These are phyloP conservation scores for Morphnarchus princeps DNA, from an alignment of 2,113 vertebrate genomes.

Conservation along the genomic window DNA sequence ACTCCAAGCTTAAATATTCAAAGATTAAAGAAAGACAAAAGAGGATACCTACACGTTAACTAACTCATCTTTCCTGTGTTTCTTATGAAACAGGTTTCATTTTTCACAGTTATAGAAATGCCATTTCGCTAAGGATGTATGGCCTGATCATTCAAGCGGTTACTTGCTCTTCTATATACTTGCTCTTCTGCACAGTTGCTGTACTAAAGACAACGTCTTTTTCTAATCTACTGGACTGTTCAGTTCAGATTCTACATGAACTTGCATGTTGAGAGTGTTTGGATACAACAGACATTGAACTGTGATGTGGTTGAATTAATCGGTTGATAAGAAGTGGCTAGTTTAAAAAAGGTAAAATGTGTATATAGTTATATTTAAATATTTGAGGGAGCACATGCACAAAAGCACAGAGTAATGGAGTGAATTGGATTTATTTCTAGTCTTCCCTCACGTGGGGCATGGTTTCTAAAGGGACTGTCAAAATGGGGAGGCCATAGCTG, in stretches of 20 bases:
- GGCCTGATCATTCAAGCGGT: neutral
- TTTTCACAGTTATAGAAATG: neutral
- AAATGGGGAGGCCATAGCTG: neutral
- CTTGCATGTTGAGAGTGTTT: neutral
- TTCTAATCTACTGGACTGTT: neutral
- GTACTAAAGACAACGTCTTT: neutral
- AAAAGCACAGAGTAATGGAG: neutral
- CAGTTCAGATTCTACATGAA: neutral
- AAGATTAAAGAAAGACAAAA: neutral
- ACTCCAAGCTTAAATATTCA: neutral
- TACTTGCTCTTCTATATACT: neutral
- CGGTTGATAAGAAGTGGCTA: neutral
- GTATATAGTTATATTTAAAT: neutral
- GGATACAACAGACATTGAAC: neutral
- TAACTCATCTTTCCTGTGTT: neutral
- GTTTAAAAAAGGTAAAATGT: neutral
- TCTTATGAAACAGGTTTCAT: neutral
- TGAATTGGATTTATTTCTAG: neutral
- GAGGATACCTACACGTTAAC: neutral
- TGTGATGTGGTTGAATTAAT: neutral
- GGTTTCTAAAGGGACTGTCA: neutral
- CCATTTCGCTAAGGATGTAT: neutral
- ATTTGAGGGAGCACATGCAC: neutral
- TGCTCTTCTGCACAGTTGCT: neutral
- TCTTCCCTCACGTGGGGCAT: neutral